Conservation (phyloP, 2,113 vertebrate species). For the Urocynchramus pylzowi region DNA sequence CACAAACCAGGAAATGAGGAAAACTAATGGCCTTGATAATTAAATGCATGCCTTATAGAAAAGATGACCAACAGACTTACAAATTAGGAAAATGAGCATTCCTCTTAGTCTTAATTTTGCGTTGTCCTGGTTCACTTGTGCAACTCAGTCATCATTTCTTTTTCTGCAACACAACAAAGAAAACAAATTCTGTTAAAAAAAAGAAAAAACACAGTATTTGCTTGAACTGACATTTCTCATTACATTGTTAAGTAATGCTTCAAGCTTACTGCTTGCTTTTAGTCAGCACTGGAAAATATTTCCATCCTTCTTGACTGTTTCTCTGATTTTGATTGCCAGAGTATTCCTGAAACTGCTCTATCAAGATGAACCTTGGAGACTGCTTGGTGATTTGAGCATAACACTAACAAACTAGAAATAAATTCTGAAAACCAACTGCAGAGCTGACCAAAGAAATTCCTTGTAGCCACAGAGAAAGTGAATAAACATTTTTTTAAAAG, state of each 20-base stretch:
- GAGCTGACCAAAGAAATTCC: not conserved
- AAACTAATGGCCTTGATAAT: not conserved
- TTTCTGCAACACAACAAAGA: conserved; percentile 43
- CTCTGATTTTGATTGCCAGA: not conserved
- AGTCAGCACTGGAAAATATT: not conserved
- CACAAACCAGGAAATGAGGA: not conserved
- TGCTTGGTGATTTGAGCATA: not conserved
- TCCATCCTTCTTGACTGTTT: not conserved
- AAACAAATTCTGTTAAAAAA: not conserved
- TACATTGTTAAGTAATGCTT: not conserved
- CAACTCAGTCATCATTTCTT: not conserved
- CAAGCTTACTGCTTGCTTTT: not conserved
- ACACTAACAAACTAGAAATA: not conserved
- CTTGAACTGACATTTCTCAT: not conserved
- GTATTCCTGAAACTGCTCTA: not conserved
- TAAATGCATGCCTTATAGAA: not conserved
- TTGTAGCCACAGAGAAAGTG: not conserved
- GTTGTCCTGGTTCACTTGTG: not conserved
- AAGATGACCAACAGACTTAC: fast-evolving
- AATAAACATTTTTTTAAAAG: not conserved
- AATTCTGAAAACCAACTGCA: not conserved
- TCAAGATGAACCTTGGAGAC: not conserved
- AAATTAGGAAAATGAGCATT: not conserved
- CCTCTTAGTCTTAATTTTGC: not conserved
- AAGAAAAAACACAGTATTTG: not conserved